A percentile compares a stretch with the other conserved stretches of the same genome.
These are phyloP conservation scores for Cheumatopsyche charites DNA, from an alignment of 1,140 invertebrate genomes.

Conservation along the genomic window DNA sequence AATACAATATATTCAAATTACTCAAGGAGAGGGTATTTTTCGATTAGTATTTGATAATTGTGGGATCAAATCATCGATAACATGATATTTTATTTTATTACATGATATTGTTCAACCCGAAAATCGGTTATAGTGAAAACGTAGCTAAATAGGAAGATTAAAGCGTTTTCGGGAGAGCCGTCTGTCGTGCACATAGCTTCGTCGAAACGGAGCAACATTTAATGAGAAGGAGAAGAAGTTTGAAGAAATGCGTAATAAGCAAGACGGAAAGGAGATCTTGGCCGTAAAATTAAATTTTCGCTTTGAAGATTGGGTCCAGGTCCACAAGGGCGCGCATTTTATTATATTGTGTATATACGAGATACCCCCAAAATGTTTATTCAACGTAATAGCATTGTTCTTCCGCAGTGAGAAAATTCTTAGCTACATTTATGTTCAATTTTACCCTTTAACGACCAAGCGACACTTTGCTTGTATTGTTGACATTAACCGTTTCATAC, in stretches of 20 bases:
- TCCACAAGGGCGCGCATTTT: background rate
- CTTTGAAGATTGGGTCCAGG: conserved; percentile 18
- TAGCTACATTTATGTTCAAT: conserved; percentile 22
- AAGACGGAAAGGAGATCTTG: background rate
- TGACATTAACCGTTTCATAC: no score
- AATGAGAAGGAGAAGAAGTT: conserved; percentile 22
- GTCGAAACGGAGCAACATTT: background rate
- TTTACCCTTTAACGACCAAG: conserved; percentile 2
- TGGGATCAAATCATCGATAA: no score
- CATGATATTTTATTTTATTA: no score
- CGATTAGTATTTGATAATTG: no score
- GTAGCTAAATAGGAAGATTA: conserved; percentile 3
- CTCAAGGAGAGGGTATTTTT: no score
- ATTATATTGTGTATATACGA: no score
- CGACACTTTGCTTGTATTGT: background rate
- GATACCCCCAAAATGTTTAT: conserved; percentile 12
- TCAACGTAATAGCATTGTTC: conserved; percentile 25
- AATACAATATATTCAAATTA: no score
- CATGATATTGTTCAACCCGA: no score
- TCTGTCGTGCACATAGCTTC: no score
- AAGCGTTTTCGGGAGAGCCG: background rate
- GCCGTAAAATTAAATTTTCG: conserved; percentile 27
- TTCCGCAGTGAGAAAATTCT: conserved; percentile 7
- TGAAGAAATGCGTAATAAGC: conserved; percentile 25
- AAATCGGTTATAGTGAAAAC: no score